phyloP scores from a whole-genome alignment of 2,113 vertebrate species.

The Cavia aperea region DNA sequence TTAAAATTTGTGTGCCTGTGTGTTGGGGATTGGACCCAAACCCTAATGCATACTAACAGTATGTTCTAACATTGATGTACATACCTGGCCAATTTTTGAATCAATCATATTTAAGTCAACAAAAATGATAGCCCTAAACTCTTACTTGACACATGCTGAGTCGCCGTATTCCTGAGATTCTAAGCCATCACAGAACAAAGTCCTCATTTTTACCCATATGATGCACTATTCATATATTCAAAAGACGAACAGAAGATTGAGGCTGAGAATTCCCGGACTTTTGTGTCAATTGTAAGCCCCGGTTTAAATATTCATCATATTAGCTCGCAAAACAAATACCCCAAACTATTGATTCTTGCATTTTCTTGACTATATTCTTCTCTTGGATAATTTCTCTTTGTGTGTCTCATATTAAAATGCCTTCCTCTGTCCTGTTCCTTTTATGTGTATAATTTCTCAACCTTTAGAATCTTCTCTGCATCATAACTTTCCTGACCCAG shows the following conservation, averaged over 20 bases:
- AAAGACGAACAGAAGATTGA: background rate
- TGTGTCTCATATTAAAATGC: background rate
- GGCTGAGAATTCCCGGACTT: background rate
- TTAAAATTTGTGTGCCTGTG: background rate
- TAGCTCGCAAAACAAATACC: background rate
- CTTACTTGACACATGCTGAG: background rate
- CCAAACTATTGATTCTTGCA: background rate
- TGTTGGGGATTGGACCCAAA: background rate
- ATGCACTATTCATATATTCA: background rate
- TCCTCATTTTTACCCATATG: background rate
- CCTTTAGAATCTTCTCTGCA: background rate
- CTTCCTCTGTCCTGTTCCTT: background rate
- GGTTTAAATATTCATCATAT: background rate
- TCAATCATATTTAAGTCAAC: background rate
- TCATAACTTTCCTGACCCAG: background rate
- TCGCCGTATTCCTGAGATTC: background rate
- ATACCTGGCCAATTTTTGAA: background rate
- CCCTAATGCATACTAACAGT: background rate
- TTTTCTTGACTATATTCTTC: background rate
- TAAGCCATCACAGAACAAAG: background rate
- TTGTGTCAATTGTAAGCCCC: background rate
- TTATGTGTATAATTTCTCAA: background rate
- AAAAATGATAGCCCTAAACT: background rate
- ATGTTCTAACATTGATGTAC: no score
- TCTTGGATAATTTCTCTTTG: background rate